Evolutionary conservation across 2,888 invertebrate genomes (phyloP), one percentile per base, ranked within the genome.

Genomic region (Hypselothyrea guttata): DNA sequence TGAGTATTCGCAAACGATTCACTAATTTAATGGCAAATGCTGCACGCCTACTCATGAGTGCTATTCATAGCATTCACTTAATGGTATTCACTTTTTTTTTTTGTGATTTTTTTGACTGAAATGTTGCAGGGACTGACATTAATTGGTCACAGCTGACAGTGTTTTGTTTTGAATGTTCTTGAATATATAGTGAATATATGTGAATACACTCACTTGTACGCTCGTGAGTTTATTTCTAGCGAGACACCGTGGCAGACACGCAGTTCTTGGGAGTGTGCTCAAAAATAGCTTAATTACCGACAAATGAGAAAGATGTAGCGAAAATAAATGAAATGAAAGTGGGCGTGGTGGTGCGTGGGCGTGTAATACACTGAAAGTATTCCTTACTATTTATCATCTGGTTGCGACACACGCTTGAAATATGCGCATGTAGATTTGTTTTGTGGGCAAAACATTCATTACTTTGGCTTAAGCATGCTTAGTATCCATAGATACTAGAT

Each of bases 241-340:
- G 60, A 70, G 72, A 72, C 74, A 52, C 41, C 40, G n/a, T 59
- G 74, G 66, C 72, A 72, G 71, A 70, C 70, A 61, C 15, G 12
- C 38, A 8, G 48, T 40, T 47, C 15, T n/a, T 30, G 13, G 13
- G 27, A 12, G 15, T n/a, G 2, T 27, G 49, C 55, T 64, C 51
- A 74, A 78, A 78, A 84, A 84, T 78, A 78, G 61, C 78, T 78
- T 78, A 81, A 84, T 84, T 84, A 83, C 71, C 76, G 57, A 49
- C 55, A 57, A 55, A 71, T 63, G 65, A 62, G 65, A 60, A 74
- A 73, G 67, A 60, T 71, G 73, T 75, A 65, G 58, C 62, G 48
- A 74, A 77, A 74, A 71, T 63, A 69, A 64, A 65, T 62, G 53
- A 75, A 59, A 59, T 22, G 22, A 5, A 5, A 2, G 22, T 4